Conservation (phyloP, 2,797 vertebrate genomes). For the Schizopygopsis malacanthus region DNA sequence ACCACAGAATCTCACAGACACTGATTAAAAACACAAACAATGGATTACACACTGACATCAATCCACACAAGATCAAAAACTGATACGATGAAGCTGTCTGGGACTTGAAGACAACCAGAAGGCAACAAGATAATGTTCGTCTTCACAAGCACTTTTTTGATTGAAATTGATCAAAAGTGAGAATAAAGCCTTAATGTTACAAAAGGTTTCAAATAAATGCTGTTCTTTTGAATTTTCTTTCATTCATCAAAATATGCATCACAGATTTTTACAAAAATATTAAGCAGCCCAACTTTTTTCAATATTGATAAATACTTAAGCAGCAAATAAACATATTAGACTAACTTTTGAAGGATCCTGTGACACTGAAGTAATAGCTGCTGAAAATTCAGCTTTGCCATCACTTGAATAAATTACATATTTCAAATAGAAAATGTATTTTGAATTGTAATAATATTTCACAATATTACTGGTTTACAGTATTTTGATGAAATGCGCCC, state of each 20-base stretch:
- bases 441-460: not conserved
- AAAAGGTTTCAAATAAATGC: not conserved
- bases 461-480: not conserved
- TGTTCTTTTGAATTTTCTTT: not conserved
- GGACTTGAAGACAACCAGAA: not conserved
- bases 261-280: not conserved
- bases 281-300: not conserved
- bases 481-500: not conserved
- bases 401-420: not conserved
- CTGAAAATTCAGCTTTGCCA: not conserved
- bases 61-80: slow-evolving; percentile 17
- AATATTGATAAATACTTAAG: not conserved
- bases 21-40: slow-evolving; percentile 43
- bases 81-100: not conserved
- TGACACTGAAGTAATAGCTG: not conserved
- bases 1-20: slow-evolving; percentile 45
- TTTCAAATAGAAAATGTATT: not conserved
- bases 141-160: not conserved
- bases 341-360: not conserved
- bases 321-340: not conserved
- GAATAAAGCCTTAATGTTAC: not conserved
- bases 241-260: not conserved
- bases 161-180: not conserved
- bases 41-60: slow-evolving; percentile 20
- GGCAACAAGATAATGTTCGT: not conserved